These are phyloP conservation scores for Agelaius tricolor DNA, from an alignment of 2,113 vertebrate genomes.

Conservation along the genomic window DNA sequence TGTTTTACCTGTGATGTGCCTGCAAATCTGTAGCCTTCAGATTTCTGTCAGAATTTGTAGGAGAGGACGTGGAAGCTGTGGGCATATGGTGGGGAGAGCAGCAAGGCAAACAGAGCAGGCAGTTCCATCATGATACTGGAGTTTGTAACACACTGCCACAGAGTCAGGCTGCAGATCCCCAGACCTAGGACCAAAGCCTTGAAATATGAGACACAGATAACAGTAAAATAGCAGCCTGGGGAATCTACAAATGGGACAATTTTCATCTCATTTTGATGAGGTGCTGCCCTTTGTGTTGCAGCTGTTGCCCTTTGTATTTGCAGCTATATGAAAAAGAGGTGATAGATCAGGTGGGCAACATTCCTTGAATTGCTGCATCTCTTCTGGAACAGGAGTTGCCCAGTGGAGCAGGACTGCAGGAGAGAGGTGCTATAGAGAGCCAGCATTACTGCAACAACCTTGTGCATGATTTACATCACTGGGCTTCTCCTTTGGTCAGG, in stretches of 20 bases:
- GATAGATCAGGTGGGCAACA: neutral
- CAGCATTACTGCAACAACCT: neutral
- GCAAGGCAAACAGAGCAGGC: neutral
- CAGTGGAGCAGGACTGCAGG: neutral
- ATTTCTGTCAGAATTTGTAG: neutral
- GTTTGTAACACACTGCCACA: neutral
- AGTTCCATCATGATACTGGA: accelerated
- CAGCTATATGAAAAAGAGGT: neutral
- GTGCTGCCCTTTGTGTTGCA: neutral
- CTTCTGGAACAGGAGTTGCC: neutral
- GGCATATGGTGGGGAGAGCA: neutral
- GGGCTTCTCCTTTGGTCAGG: neutral
- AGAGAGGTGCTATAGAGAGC: neutral
- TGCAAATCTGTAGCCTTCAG: neutral
- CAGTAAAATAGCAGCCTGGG: neutral
- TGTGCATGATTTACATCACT: neutral
- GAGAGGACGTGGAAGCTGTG: neutral
- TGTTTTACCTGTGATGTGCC: neutral
- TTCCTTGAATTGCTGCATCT: neutral
- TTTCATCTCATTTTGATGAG: neutral
- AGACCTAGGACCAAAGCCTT: neutral
- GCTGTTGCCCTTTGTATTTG: neutral
- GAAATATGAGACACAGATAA: neutral
- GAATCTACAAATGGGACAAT: neutral
- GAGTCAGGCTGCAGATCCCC: neutral